phyloP scores from a whole-genome alignment of 2,888 invertebrate species.

The Uropetala carovei region DNA sequence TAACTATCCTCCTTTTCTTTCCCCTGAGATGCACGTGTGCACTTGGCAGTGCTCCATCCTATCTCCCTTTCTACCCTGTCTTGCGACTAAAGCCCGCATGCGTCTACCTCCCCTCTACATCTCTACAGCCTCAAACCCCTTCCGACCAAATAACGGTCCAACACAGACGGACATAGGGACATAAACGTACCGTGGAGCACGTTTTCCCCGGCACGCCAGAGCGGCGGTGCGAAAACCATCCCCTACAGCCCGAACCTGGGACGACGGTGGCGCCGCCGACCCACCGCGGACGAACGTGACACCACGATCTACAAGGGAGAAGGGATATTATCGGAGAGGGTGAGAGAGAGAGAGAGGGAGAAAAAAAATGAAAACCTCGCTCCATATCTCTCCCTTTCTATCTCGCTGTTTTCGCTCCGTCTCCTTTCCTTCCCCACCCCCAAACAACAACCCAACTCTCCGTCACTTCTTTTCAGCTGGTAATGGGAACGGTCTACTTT shows the following conservation, averaged over 20 bases:
- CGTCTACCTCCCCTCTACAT: background rate
- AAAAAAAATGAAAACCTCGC: no score
- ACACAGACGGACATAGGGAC: background rate
- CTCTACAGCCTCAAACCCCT: background rate
- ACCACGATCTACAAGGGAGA: background rate
- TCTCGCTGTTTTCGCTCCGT: background rate
- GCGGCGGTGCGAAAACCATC: background rate
- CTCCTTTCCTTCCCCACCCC: background rate
- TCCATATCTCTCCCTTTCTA: background rate
- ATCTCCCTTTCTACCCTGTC: no score
- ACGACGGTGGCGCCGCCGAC: background rate
- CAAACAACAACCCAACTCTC: no score
- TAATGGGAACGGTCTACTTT: no score
- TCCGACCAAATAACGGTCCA: background rate
- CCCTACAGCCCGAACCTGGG: background rate
- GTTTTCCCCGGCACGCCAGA: background rate
- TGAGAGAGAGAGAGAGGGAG: no score
- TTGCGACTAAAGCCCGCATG: no score
- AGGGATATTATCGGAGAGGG: background rate
- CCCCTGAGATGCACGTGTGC: no score
- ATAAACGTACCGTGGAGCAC: background rate
- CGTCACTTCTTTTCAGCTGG: no score
- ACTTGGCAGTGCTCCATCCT: no score
- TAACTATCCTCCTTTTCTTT: no score
- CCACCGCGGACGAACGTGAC: conserved; percentile 4